Evolutionary conservation across 2,113 vertebrate species (phyloP), one percentile per base, ranked within the genome.

Genomic region (Psephotus haematonotus): DNA sequence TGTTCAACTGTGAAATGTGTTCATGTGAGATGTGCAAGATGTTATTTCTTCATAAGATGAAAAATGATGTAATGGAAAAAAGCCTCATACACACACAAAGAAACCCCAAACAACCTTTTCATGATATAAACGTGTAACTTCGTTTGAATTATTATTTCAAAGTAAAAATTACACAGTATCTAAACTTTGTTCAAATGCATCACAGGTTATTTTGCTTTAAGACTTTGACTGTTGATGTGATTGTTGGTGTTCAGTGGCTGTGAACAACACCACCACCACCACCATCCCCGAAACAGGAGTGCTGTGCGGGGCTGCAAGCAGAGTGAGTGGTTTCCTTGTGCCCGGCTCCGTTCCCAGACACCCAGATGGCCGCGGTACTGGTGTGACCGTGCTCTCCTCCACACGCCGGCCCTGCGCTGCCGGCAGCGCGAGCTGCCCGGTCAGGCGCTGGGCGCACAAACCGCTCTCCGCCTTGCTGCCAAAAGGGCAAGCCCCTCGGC

Each of bases 271-370:
- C 12, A 2, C 2, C 62, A 3, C 37, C 37, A 37, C 35, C 29
- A 20, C 5, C 85, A 43, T 0, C 17, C 23, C 25, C 1, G 5
- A 5, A 2, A 6, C 2, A 4, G n/a, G 28, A 27, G 2, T 0
- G 17, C 60, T 1, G 27, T 0, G 25, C 3, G 17, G 19, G 69
- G 78, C 44, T 41, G 49, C 3, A 9, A 23, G 16, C 37, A 9
- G 20, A 27, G 2, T 0, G 9, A 11, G 24, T 1, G 39, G 0
- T 6, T 59, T 24, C 29, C 37, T 11, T 4, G 25, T 2, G 50
- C n/a, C 17, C 1, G 14, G n/a, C 0, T 20, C 29, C 17, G 64
- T 64, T 52, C 67, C 8, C 7, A 31, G 43, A 27, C n/a, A 27
- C 33, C 20, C 17, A 0, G 39, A 1, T 8, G 6, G 28, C 46